These are phyloP conservation scores for Polypedilum vanderplanki DNA, from an alignment of 1,140 invertebrate genomes.

Conservation along the genomic window DNA sequence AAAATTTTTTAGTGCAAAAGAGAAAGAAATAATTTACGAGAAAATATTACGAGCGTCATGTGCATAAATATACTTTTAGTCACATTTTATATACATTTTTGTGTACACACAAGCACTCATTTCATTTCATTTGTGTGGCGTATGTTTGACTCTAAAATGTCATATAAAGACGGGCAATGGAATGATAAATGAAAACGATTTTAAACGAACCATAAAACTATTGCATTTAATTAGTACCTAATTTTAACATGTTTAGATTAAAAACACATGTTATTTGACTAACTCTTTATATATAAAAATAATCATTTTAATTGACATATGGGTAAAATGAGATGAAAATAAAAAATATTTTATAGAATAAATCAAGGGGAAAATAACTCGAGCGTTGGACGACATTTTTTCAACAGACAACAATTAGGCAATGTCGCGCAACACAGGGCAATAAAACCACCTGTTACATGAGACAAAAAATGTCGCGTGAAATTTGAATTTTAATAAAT, in stretches of 20 bases:
- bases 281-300: too few relatives aligned
- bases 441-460: too few relatives aligned
- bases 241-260: neutral
- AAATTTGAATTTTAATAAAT: too few relatives aligned
- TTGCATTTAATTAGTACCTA: conserved; percentile 7
- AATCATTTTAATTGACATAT: neutral
- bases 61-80: neutral
- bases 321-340: too few relatives aligned
- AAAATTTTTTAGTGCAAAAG: neutral
- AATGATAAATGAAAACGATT: conserved; percentile 8
- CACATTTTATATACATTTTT: neutral
- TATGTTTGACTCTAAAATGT: neutral
- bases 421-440: too few relatives aligned
- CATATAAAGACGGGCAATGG: neutral
- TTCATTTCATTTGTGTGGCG: too few relatives aligned
- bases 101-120: neutral
- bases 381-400: too few relatives aligned
- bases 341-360: too few relatives aligned
- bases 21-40: neutral
- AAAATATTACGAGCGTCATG: neutral
- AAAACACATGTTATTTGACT: neutral
- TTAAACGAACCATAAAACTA: neutral
- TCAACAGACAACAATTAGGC: too few relatives aligned
- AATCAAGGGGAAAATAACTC: too few relatives aligned
- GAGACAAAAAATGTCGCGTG: too few relatives aligned